A percentile compares a stretch with the other conserved stretches of the same genome.
phyloP scores from a whole-genome alignment of 37 sponge, comb jelly and placozoan genomes.

The Eunapius fragilis region DNA sequence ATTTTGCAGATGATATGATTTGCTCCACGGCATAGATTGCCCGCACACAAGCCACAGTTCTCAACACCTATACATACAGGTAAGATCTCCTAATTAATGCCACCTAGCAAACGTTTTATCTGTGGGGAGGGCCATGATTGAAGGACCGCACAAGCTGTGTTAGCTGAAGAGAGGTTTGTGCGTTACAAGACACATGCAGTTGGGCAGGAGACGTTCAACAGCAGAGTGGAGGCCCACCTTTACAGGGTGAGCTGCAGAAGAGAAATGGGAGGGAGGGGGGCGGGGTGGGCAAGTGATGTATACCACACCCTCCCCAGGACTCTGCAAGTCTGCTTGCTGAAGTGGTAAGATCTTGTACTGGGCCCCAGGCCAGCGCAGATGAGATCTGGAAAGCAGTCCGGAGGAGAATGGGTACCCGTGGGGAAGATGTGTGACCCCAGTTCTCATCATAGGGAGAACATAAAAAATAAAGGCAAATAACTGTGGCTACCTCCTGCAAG shows the following conservation, averaged over 20 bases:
- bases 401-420: neutral
- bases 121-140: too few species aligned
- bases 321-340: slow-evolving; percentile 15
- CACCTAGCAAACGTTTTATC: too few species aligned
- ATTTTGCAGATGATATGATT: too few species aligned
- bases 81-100: neutral
- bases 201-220: neutral
- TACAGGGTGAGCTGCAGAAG: neutral
- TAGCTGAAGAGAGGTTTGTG: slow-evolving; percentile 10
- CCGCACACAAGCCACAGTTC: neutral
- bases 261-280: neutral
- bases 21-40: neutral
- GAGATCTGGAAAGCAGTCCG: slow-evolving; percentile 10
- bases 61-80: neutral
- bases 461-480: too few species aligned
- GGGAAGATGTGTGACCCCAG: neutral
- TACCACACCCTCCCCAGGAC: neutral
- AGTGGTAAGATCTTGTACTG: neutral
- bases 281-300: neutral
- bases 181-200: slow-evolving; percentile 10
- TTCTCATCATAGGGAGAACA: too few species aligned
- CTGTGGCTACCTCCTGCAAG: too few species aligned
- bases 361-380: slow-evolving; percentile 1
- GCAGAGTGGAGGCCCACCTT: slow-evolving; percentile 1
- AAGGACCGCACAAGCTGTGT: neutral